phyloP scores from a whole-genome alignment of 1,140 invertebrate genomes.

The Formica selysi region DNA sequence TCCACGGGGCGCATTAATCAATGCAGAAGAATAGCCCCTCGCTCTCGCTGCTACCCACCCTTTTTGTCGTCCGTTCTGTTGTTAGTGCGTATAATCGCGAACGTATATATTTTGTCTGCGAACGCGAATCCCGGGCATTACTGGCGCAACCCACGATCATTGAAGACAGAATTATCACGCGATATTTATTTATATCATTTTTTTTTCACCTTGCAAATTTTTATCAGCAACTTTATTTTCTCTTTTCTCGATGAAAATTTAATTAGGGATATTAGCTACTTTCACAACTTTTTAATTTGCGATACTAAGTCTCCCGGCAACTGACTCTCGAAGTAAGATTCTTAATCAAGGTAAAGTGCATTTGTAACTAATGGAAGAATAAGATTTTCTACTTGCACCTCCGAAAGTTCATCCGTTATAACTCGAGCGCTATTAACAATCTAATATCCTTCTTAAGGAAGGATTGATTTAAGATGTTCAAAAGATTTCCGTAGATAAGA shows the following conservation, averaged over 20 bases:
- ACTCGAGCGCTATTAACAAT: slow-evolving; percentile 51
- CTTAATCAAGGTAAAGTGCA: slow-evolving; percentile 62
- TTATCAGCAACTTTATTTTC: background rate
- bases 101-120: slow-evolving; percentile 62
- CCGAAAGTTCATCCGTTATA: slow-evolving; percentile 47
- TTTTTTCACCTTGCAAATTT: slow-evolving; percentile 39
- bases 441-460: slow-evolving; percentile 37
- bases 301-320: slow-evolving; percentile 47
- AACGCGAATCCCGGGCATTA: slow-evolving; percentile 18
- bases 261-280: slow-evolving; percentile 54
- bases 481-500: background rate
- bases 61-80: slow-evolving; percentile 53
- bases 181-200: too few species aligned
- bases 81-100: slow-evolving; percentile 63
- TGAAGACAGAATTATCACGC: slow-evolving; percentile 31
- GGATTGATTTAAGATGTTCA: slow-evolving; percentile 22
- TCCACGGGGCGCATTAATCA: slow-evolving; percentile 74
- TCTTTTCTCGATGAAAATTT: slow-evolving; percentile 45
- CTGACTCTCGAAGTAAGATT: slow-evolving; percentile 56
- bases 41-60: slow-evolving; percentile 45
- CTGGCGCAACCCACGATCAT: slow-evolving; percentile 8
- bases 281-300: slow-evolving; percentile 58
- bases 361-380: slow-evolving; percentile 61
- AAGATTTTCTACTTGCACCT: slow-evolving; percentile 58
- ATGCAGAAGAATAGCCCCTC: slow-evolving; percentile 70